phyloP scores from a whole-genome alignment of 2,888 invertebrate genomes.

The Cepaea hortensis region DNA sequence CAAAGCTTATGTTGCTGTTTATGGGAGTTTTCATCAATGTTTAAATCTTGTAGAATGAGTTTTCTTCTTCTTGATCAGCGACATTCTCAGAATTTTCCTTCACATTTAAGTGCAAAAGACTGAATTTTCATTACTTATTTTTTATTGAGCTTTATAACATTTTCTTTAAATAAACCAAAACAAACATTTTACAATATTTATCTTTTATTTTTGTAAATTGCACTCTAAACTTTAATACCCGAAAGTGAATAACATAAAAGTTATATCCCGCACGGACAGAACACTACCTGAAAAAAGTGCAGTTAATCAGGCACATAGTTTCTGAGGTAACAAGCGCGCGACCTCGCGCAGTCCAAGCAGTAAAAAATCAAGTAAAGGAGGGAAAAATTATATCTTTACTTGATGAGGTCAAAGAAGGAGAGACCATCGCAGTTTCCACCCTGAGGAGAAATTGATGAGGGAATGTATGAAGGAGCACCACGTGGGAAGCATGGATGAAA shows the following conservation, averaged over 20 bases:
- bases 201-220: too few species aligned
- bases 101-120: too few species aligned
- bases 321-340: slow-evolving; percentile 38
- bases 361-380: neutral
- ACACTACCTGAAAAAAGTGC: slow-evolving; percentile 1
- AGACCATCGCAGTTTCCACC: slow-evolving; percentile 7
- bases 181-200: too few species aligned
- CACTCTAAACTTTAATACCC: neutral
- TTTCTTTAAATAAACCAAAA: too few species aligned
- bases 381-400: neutral
- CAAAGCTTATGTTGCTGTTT: too few species aligned
- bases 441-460: slow-evolving; percentile 30
- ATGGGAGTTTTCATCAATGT: too few species aligned
- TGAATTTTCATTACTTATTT: too few species aligned
- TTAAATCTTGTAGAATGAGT: too few species aligned
- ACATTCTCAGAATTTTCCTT: too few species aligned
- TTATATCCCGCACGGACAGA: slow-evolving; percentile 23
- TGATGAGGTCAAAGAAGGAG: slow-evolving; percentile 22
- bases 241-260: neutral
- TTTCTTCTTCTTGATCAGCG: too few species aligned
- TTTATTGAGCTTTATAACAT: too few species aligned
- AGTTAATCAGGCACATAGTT: slow-evolving; percentile 40
- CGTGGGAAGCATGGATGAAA: neutral
- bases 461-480: neutral
- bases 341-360: slow-evolving; percentile 41